These are phyloP conservation scores for Oncorhynchus masou DNA, from an alignment of 2,113 vertebrate genomes.

Conservation along the genomic window DNA sequence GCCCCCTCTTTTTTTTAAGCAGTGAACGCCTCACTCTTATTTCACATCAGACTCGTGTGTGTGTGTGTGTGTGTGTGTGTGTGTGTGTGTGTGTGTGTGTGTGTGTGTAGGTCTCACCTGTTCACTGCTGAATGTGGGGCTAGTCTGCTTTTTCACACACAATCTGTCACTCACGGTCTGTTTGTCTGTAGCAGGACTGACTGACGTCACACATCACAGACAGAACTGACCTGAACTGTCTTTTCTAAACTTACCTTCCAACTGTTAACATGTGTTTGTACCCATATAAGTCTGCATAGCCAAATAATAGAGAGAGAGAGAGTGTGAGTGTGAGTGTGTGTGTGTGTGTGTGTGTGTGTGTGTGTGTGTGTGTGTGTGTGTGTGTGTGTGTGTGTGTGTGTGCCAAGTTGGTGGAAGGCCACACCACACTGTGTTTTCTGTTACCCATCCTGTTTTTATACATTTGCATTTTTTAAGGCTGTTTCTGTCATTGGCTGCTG, in stretches of 20 bases:
- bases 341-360: constrained; percentile 57
- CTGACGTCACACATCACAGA: constrained; percentile 53
- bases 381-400: constrained; percentile 53
- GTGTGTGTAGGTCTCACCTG: constrained; percentile 46
- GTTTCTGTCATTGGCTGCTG: constrained; percentile 76
- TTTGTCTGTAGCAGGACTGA: constrained; percentile 39
- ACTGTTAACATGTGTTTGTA: constrained; percentile 70
- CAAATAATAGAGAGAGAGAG: constrained; percentile 57
- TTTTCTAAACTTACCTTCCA: constrained; percentile 74
- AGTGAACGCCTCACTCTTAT: constrained; percentile 49
- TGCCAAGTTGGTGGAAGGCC: constrained; percentile 58
- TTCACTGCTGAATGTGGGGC: constrained; percentile 63
- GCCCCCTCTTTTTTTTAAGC: constrained; percentile 23
- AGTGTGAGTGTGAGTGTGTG: constrained; percentile 26
- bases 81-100: constrained; percentile 34
- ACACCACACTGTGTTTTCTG: constrained; percentile 72
- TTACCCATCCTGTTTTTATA: constrained; percentile 83
- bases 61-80: constrained; percentile 13
- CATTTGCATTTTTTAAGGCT: constrained; percentile 82
- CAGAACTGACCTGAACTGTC: constrained; percentile 69
- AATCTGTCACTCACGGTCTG: constrained; percentile 64
- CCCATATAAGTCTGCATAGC: constrained; percentile 73
- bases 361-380: constrained; percentile 30
- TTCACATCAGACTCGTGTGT: constrained; percentile 59
- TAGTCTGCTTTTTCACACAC: constrained; percentile 56